phyloP scores from a whole-genome alignment of 2,888 invertebrate genomes.

The Megaustenia siamemsis region DNA sequence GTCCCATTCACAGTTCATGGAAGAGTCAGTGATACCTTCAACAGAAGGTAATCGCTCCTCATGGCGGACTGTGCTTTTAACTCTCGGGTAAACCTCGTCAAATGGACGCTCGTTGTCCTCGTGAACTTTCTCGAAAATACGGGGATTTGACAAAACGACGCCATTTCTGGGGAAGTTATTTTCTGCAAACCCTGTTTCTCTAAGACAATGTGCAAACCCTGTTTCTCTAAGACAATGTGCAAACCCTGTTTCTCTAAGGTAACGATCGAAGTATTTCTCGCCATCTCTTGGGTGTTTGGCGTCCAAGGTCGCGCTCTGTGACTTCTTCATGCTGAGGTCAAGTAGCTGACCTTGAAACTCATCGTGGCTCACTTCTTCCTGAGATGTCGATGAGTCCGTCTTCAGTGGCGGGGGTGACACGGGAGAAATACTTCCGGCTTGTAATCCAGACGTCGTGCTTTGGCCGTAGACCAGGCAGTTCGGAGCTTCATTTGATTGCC shows the following conservation, averaged over 20 bases:
- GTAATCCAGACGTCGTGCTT: background rate
- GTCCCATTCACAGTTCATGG: too few species aligned
- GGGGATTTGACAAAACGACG: slow-evolving; percentile 10
- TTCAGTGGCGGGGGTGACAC: background rate
- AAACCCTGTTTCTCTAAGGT: background rate
- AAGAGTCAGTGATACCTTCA: too few species aligned
- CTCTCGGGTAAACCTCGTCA: too few species aligned
- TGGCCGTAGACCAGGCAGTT: too few species aligned
- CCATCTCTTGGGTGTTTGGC: background rate
- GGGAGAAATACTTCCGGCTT: background rate
- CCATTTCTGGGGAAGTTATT: slow-evolving; percentile 49
- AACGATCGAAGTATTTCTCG: background rate
- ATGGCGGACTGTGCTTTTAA: too few species aligned
- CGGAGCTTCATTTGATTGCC: background rate
- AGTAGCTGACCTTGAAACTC: slow-evolving; percentile 14
- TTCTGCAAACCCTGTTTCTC: background rate
- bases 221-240: background rate
- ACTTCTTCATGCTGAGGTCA: slow-evolving; percentile 44
- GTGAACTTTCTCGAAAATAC: background rate
- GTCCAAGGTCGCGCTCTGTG: background rate
- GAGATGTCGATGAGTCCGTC: background rate
- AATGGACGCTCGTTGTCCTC: background rate
- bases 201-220: background rate
- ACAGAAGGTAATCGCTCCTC: too few species aligned
- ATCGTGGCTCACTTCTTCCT: background rate